These are phyloP conservation scores for Oryzias melastigma DNA, from an alignment of 2,113 vertebrate species.

Conservation along the genomic window DNA sequence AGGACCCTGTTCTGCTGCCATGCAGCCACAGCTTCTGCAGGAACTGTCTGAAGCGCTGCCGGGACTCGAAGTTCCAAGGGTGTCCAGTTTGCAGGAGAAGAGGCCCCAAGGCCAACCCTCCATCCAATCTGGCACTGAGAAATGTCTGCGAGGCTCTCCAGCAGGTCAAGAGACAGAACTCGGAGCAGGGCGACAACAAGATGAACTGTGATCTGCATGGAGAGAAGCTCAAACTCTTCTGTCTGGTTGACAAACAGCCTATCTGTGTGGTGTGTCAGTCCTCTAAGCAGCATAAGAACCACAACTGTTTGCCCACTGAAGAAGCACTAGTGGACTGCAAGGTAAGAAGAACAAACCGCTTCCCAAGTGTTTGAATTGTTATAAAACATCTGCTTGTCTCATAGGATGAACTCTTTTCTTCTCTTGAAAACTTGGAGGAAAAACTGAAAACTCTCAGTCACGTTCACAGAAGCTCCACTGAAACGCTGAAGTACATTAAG, in stretches of 20 bases:
- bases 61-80: constrained; percentile 50
- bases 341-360: constrained; percentile 49
- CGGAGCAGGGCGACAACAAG: constrained; percentile 26
- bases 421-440: constrained; percentile 56
- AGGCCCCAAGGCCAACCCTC: constrained; percentile 52
- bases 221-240: constrained; percentile 75
- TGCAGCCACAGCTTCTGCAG: constrained; percentile 77
- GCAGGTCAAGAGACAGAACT: constrained; percentile 37
- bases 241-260: constrained; percentile 68
- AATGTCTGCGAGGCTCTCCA: constrained; percentile 73
- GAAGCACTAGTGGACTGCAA: constrained; percentile 72
- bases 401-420: constrained; percentile 62
- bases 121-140: constrained; percentile 71
- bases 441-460: constrained; percentile 52
- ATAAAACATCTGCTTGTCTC: constrained; percentile 9
- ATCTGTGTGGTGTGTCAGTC: constrained; percentile 75
- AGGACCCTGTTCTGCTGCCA: constrained; percentile 65
- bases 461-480: constrained; percentile 33
- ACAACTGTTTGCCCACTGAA: constrained; percentile 64
- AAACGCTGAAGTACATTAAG: constrained; percentile 62
- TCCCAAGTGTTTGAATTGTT: too few species aligned
- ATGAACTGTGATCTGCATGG: constrained; percentile 63
- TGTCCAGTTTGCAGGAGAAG: constrained; percentile 73
- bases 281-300: constrained; percentile 70
- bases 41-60: constrained; percentile 59